A percentile compares a stretch with the other conserved stretches of the same genome.
Conservation (phyloP, 2,113 vertebrate genomes). For the Nestor notabilis region DNA sequence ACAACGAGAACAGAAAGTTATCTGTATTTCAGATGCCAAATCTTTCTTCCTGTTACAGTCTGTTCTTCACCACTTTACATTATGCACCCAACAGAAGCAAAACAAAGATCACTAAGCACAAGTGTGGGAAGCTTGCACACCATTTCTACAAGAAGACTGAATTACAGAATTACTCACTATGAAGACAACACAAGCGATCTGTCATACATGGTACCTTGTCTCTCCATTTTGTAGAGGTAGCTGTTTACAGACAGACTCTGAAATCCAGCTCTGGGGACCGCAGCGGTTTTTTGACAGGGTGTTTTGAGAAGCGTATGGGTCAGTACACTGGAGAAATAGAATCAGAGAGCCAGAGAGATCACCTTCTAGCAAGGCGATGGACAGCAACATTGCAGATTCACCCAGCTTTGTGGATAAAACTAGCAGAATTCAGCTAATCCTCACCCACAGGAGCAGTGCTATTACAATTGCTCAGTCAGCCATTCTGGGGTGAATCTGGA, state of each 20-base stretch:
- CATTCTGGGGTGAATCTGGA: conserved; percentile 30
- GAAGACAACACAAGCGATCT: not conserved
- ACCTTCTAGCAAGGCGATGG: not conserved
- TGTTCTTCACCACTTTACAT: not conserved
- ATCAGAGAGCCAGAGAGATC: not conserved
- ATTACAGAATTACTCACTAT: not conserved
- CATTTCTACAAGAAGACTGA: not conserved
- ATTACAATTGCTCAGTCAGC: conserved; percentile 32
- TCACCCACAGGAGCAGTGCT: not conserved
- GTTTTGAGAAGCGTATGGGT: conserved; percentile 38
- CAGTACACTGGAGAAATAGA: not conserved
- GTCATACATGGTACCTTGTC: not conserved
- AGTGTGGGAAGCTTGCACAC: not conserved
- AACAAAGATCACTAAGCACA: not conserved
- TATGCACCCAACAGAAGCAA: not conserved
- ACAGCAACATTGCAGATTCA: not conserved
- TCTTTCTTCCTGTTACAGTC: not conserved
- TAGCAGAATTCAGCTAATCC: conserved; percentile 27
- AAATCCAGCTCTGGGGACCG: not conserved
- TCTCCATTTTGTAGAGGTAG: not conserved
- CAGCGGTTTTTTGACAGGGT: not conserved
- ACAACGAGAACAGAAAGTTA: not conserved
- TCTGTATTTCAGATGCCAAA: not conserved
- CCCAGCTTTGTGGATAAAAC: conserved; percentile 12
- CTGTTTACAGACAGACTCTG: not conserved